A percentile compares a stretch with the other conserved stretches of the same genome.
These are phyloP conservation scores for Drosophila melanogaster DNA, from an alignment of 1,140 invertebrate species.

Conservation along the genomic window Release_6_plus_ISO1_MT NT_033777.3:10422501-10423000, in stretches of 20 bases:
- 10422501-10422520: conserved; percentile 7
- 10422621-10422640: conserved; percentile 84
- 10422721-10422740: conserved; percentile 7
- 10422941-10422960: conserved; percentile 9
- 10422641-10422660: conserved; percentile 82
- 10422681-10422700: conserved; percentile 20
- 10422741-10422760: not conserved
- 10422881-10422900: conserved; percentile 84
- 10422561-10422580: conserved; percentile 14
- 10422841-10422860: conserved; percentile 85
- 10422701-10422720: conserved; percentile 76
- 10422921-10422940: conserved; percentile 78
- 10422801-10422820: not conserved
- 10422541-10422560: not conserved
- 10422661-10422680: conserved; percentile 22
- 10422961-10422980: conserved; percentile 36
- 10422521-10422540: conserved; percentile 1
- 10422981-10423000: conserved; percentile 35
- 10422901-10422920: conserved; percentile 81
- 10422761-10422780: conserved; percentile 76
- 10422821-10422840: conserved; percentile 67
- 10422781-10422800: conserved; percentile 50
- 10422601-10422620: conserved; percentile 84
- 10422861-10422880: conserved; percentile 84
- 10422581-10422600: conserved; percentile 53